Conservation (phyloP, 2,113 vertebrate genomes). For the Bos taurus region ARS-UCD2.0 NC_037333.1:71298501-71299000, state of each 20-base stretch:
- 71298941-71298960: background rate
- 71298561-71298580: background rate
- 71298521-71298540: background rate
- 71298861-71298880: background rate
- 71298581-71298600: background rate
- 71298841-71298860: background rate
- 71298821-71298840: background rate
- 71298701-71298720: background rate
- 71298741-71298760: background rate
- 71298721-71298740: background rate
- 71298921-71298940: background rate
- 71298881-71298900: background rate
- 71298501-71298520: background rate
- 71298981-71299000: background rate
- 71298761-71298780: background rate
- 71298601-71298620: background rate
- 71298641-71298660: background rate
- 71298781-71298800: background rate
- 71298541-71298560: background rate
- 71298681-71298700: background rate
- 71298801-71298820: background rate
- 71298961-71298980: background rate
- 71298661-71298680: background rate
- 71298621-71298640: background rate
- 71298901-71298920: background rate